Percentiles rank a stretch among this genome's conserved stretches.
Evolutionary conservation across 2,888 invertebrate genomes (phyloP).

Genomic region (Bedellia somnulentella): DNA sequence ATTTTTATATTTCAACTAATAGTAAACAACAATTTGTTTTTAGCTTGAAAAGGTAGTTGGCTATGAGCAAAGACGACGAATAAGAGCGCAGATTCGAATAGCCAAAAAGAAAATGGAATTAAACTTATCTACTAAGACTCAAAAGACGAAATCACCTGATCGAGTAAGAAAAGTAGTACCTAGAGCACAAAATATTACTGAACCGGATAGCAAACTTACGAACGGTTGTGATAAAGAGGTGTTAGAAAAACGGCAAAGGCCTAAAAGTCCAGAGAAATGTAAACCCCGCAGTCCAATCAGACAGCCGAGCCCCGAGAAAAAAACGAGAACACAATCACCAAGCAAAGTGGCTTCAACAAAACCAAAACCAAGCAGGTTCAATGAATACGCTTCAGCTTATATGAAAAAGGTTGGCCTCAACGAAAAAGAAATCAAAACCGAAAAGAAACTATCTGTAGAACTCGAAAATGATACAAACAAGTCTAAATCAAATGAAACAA

Average conservation of each 20-base stretch:
- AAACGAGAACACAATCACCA: conserved; percentile 32
- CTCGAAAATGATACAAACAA: background rate
- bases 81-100: conserved; percentile 74
- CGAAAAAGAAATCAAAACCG: conserved; percentile 19
- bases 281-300: background rate
- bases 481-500: background rate
- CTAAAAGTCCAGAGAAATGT: no score
- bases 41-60: conserved; percentile 75
- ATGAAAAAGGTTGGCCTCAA: conserved; percentile 49
- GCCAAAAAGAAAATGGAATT: conserved; percentile 65
- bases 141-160: conserved; percentile 14
- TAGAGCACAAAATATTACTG: conserved; percentile 5
- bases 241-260: background rate
- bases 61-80: conserved; percentile 76
- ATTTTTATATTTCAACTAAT: conserved; percentile 4
- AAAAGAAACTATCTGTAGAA: no score
- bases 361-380: conserved; percentile 38
- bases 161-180: conserved; percentile 4
- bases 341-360: conserved; percentile 26
- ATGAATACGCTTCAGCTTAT: conserved; percentile 49
- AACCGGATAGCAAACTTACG: conserved; percentile 11
- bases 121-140: conserved; percentile 14
- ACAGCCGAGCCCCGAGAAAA: conserved; percentile 38
- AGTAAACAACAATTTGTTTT: conserved; percentile 30
- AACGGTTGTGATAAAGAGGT: conserved; percentile 16